Conservation (phyloP, 2,797 vertebrate species). For the Anniella stebbinsi region DNA sequence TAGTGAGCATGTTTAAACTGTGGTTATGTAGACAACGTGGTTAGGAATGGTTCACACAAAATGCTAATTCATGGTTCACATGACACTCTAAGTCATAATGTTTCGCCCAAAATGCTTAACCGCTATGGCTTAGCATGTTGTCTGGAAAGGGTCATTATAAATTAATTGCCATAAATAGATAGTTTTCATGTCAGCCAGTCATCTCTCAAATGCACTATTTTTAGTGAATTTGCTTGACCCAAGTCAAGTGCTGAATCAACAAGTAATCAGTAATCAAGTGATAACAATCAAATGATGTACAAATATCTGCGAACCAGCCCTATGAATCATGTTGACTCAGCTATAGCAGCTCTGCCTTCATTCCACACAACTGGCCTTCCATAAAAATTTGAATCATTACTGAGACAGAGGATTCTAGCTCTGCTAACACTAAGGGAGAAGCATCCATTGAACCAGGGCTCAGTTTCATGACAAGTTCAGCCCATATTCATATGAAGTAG, state of each 20-base stretch:
- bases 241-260: constrained; percentile 3
- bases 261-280: constrained; percentile 5
- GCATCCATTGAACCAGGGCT: neutral
- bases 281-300: neutral
- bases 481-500: neutral
- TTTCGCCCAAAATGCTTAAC: no score
- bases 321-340: neutral
- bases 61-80: no score
- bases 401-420: neutral
- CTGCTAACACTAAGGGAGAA: neutral
- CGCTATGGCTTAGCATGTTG: no score
- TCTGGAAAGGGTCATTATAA: no score
- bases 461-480: neutral
- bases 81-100: no score
- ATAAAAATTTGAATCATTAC: neutral
- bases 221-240: neutral
- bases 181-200: neutral
- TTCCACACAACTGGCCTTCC: neutral
- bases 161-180: neutral
- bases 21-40: no score
- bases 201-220: neutral
- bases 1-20: no score
- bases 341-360: neutral
- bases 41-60: no score
- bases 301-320: neutral